Percentiles rank a stretch among this genome's conserved stretches.
Conservation (phyloP, 2,113 vertebrate species). For the Brachirus orientalis region DNA sequence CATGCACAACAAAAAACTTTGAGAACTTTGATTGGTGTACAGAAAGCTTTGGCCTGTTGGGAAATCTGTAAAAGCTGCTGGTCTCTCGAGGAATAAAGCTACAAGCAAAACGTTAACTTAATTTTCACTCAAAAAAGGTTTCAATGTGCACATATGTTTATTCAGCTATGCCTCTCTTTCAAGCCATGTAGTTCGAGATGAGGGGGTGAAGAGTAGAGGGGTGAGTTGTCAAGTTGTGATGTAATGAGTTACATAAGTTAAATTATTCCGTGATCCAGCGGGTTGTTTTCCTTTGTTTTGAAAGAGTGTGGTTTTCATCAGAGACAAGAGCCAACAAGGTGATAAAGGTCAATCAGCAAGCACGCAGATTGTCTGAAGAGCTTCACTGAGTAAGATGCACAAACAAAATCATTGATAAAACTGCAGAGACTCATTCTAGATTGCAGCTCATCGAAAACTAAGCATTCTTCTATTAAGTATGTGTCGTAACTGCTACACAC, state of each 20-base stretch:
- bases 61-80: conserved; percentile 1
- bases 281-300: background rate
- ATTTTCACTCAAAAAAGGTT: no score
- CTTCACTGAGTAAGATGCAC: background rate
- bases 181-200: background rate
- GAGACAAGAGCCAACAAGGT: background rate
- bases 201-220: background rate
- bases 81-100: background rate
- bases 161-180: background rate
- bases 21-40: conserved; percentile 10
- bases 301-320: conserved; percentile 5
- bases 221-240: background rate
- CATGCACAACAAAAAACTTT: conserved; percentile 1
- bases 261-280: background rate
- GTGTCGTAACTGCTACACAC: background rate
- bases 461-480: background rate
- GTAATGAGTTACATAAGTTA: background rate
- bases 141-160: background rate
- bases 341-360: conserved; percentile 15
- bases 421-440: background rate
- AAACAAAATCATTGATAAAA: background rate
- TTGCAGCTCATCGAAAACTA: background rate
- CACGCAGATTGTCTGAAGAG: conserved; percentile 1
- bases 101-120: background rate
- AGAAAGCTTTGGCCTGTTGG: conserved; percentile 12